Evolutionary conservation across 2,888 invertebrate species (phyloP), one percentile per base, ranked within the genome.

Genomic region (Cordilura impudica): DNA sequence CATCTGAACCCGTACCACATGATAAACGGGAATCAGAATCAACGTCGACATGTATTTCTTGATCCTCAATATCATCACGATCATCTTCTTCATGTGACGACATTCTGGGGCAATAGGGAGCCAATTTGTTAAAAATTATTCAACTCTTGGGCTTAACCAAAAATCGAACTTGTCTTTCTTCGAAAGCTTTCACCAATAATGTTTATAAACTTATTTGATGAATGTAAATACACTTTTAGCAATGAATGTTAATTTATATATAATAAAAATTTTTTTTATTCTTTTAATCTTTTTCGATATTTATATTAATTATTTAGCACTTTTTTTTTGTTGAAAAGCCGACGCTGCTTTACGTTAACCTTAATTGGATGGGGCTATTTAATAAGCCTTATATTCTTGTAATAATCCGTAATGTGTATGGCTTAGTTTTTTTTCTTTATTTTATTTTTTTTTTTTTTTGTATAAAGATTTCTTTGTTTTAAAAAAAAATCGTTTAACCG

Each of bases 11-110:
- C 47, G 88, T 88, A 72, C 89, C 89, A 77, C 90, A 90, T 79
- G 84, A 90, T 84, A 90, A 87, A 53, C 90, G 83, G 21, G 89
- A 90, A 87, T 88, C 90, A 82, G 85, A 89, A 84, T 86, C 91
- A 75, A 88, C 90, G 85, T 87, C 91, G 81, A 87, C 91, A 82
- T 89, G 90, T 83, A 88, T 90, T 85, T 88, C 90, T 84, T 86
- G 90, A 83, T 88, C 90, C 83, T 84, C 88, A 82, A 86, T 89
- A 83, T 86, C 89, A 84, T 86, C 90, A 83, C 87, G 89, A 77
- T 87, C 88, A 61, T 86, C 87, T 82, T 87, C 87, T 83, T 87
- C 87, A 84, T 87, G 87, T 56, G 89, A 88, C 78, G 90, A 89
- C 82, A 81, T 89, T 63, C 71, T 72, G 49, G 56, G 45, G 26